Conservation (phyloP, 2,113 vertebrate genomes). For the Poeciliopsis turrubarensis region DNA sequence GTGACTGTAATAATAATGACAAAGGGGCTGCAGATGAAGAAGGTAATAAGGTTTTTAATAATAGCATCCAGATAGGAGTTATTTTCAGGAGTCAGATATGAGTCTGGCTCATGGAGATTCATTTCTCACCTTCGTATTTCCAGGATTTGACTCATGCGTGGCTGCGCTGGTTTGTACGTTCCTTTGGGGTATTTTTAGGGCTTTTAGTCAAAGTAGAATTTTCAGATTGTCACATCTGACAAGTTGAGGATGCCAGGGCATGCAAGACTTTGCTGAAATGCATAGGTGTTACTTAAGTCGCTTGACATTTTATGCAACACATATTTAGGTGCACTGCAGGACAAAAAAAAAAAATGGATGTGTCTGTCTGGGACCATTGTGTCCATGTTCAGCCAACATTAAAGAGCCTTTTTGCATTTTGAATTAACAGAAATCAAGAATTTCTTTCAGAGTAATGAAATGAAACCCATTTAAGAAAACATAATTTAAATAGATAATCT, state of each 20-base stretch:
- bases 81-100: conserved; percentile 38
- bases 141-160: conserved; percentile 8
- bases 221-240: conserved; percentile 2
- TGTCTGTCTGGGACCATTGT: not conserved
- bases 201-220: conserved; percentile 9
- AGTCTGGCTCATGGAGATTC: conserved; percentile 20
- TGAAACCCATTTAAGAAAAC: conserved; percentile 1
- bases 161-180: not conserved
- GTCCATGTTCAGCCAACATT: not conserved
- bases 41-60: conserved; percentile 40
- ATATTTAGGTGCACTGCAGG: not conserved
- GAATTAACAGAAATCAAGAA: not conserved
- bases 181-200: conserved; percentile 22
- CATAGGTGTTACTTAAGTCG: not conserved
- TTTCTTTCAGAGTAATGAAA: conserved; percentile 13
- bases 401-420: not conserved
- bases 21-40: conserved; percentile 9
- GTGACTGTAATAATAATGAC: conserved; percentile 34
- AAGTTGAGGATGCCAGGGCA: not conserved
- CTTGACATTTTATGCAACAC: not conserved
- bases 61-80: conserved; percentile 17
- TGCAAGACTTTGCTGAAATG: not conserved
- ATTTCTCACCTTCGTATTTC: conserved; percentile 33
- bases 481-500: not conserved
- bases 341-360: conserved; percentile 1